A percentile compares a stretch with the other conserved stretches of the same genome.
Evolutionary conservation across 2,113 vertebrate genomes (phyloP).

Genomic region (Urocitellus parryii): DNA sequence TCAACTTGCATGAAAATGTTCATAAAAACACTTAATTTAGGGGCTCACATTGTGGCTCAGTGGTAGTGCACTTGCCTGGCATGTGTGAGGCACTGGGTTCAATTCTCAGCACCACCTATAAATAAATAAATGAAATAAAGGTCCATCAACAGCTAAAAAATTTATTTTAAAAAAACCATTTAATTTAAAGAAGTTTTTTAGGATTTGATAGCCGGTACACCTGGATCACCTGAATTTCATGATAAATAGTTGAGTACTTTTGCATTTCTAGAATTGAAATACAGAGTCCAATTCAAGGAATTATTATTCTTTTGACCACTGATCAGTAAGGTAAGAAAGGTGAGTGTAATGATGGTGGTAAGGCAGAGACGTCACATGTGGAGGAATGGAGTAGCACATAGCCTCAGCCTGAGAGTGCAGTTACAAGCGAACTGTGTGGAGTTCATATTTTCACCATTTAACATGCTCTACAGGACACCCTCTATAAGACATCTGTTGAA

Average conservation of each 20-base stretch:
- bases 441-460: not conserved
- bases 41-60: too few relatives aligned
- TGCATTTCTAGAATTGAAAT: not conserved
- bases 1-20: not conserved
- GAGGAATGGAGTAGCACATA: not conserved
- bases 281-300: not conserved
- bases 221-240: not conserved
- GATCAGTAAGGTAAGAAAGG: not conserved
- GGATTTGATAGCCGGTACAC: not conserved
- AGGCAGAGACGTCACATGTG: not conserved
- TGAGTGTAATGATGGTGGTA: rapidly evolving
- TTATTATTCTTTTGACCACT: not conserved
- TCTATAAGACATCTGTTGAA: not conserved
- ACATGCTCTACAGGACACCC: not conserved
- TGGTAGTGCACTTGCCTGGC: too few relatives aligned
- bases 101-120: too few relatives aligned
- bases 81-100: too few relatives aligned
- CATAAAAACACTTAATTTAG: not conserved
- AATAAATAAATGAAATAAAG: too few relatives aligned
- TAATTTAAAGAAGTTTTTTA: not conserved
- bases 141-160: too few relatives aligned
- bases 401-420: not conserved
- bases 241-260: not conserved
- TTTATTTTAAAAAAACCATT: not conserved
- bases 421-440: rapidly evolving